These are phyloP conservation scores for Serrognathus titanus DNA, from an alignment of 2,888 invertebrate genomes.

Conservation along the genomic window DNA sequence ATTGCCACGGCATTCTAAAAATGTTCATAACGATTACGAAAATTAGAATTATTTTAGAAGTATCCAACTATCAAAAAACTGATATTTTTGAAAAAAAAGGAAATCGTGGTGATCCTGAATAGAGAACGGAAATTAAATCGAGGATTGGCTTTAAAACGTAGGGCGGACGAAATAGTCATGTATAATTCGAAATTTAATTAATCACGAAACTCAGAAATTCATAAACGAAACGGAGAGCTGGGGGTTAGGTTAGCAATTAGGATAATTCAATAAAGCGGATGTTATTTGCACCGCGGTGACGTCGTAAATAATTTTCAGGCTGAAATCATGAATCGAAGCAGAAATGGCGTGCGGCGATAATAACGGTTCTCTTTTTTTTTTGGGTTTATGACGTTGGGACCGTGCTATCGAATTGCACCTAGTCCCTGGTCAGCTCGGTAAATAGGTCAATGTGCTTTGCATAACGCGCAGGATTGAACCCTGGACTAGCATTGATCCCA, in stretches of 20 bases:
- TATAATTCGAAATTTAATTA: constrained; percentile 1
- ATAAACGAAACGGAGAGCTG: background rate
- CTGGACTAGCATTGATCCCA: constrained; percentile 42
- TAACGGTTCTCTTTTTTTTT: no score
- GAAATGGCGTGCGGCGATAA: no score
- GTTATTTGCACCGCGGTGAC: background rate
- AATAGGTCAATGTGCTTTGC: constrained; percentile 37
- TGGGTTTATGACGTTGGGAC: no score
- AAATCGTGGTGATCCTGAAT: background rate
- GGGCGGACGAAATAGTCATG: background rate
- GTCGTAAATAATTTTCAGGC: constrained; percentile 1
- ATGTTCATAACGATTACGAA: no score
- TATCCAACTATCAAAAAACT: no score
- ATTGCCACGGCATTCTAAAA: no score
- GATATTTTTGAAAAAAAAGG: background rate
- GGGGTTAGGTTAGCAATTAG: background rate
- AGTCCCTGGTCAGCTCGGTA: constrained; percentile 28
- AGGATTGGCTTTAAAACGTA: background rate
- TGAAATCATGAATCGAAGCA: constrained; percentile 1
- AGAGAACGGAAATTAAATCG: background rate
- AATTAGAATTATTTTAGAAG: no score
- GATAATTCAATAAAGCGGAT: constrained; percentile 1
- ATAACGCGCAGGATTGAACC: constrained; percentile 43
- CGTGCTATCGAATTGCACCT: constrained; percentile 1
- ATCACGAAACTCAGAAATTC: background rate